These are phyloP conservation scores for Brenthis ino DNA, from an alignment of 2,888 invertebrate species.

Conservation along the genomic window DNA sequence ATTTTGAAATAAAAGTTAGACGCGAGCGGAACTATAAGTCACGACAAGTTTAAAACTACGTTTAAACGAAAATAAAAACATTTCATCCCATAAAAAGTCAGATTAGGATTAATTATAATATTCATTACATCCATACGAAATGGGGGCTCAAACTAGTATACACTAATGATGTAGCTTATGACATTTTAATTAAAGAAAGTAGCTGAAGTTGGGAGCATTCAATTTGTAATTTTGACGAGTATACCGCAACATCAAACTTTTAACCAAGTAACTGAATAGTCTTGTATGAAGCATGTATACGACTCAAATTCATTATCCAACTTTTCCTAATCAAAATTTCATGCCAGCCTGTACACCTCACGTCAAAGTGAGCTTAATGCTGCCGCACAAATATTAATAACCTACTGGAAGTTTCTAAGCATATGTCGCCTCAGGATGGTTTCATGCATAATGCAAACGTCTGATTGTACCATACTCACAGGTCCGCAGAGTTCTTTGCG, in stretches of 20 bases:
- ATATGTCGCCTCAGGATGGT: conserved; percentile 68
- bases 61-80: no score
- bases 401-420: conserved; percentile 43
- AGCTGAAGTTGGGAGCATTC: background rate
- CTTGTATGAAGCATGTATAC: conserved; percentile 5
- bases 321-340: conserved; percentile 26
- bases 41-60: no score
- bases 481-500: conserved; percentile 59
- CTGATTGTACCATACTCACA: conserved; percentile 67
- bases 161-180: no score
- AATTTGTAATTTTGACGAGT: background rate
- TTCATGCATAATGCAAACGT: conserved; percentile 78
- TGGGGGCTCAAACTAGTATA: no score
- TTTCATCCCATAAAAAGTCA: no score
- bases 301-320: conserved; percentile 22
- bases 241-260: conserved; percentile 2
- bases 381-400: conserved; percentile 43
- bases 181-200: no score
- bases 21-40: no score
- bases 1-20: no score
- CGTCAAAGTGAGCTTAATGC: conserved; percentile 26
- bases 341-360: conserved; percentile 13
- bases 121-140: no score
- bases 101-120: no score
- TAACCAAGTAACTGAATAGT: conserved; percentile 6